phyloP scores from a whole-genome alignment of 2,888 invertebrate genomes.

The Ophraella communa region DNA sequence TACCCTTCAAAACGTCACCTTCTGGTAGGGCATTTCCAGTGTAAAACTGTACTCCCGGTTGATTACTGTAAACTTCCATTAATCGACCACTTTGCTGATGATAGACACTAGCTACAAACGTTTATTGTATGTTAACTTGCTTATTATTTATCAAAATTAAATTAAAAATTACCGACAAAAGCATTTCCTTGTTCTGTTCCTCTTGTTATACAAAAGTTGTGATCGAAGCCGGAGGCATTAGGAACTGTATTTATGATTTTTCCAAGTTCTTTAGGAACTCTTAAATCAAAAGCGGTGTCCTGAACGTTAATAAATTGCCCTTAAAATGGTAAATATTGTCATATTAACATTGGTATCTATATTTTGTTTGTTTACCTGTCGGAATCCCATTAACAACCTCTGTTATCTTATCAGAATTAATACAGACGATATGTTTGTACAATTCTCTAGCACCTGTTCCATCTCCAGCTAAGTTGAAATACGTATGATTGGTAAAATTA shows the following conservation, averaged over 20 bases:
- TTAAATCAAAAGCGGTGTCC: slow-evolving; percentile 76
- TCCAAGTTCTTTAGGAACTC: slow-evolving; percentile 69
- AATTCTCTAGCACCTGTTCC: slow-evolving; percentile 70
- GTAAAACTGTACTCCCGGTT: slow-evolving; percentile 91
- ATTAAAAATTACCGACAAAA: slow-evolving; percentile 59
- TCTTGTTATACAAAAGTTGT: slow-evolving; percentile 79
- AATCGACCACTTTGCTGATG: slow-evolving; percentile 74
- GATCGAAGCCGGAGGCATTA: slow-evolving; percentile 74
- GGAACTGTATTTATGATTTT: slow-evolving; percentile 72
- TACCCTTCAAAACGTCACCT: slow-evolving; percentile 45
- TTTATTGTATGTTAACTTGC: too few relatives aligned
- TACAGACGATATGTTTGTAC: slow-evolving; percentile 72
- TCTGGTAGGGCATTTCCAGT: slow-evolving; percentile 80
- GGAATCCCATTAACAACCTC: slow-evolving; percentile 75
- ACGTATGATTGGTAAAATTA: slow-evolving; percentile 87
- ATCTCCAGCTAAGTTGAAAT: slow-evolving; percentile 92
- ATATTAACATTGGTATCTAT: not conserved
- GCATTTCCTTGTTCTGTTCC: slow-evolving; percentile 63
- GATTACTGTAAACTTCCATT: slow-evolving; percentile 78
- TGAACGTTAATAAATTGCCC: slow-evolving; percentile 75
- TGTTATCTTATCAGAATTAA: slow-evolving; percentile 81
- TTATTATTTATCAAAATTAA: not conserved
- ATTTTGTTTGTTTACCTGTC: slow-evolving; percentile 64
- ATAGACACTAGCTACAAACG: slow-evolving; percentile 63
- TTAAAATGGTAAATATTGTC: slow-evolving; percentile 49